Evolutionary conservation across 2,888 invertebrate genomes (phyloP).

Genomic region (Pecten maximus): DNA sequence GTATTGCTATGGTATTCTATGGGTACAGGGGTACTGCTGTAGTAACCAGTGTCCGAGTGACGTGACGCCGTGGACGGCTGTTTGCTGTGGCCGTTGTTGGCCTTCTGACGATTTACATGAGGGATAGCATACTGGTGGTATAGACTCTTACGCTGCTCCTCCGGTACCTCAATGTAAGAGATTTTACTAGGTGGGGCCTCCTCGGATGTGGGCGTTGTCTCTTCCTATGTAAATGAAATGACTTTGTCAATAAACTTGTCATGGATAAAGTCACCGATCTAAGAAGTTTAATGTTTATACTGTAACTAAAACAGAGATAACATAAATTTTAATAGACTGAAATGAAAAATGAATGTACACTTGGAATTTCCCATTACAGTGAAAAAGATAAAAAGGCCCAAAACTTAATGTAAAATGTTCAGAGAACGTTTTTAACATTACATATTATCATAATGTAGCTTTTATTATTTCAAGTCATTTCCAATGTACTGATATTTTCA

Average conservation of each 20-base stretch:
- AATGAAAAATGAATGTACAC: too few relatives aligned
- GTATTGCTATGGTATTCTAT: constrained; percentile 62
- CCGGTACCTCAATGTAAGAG: constrained; percentile 73
- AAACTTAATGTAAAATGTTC: too few relatives aligned
- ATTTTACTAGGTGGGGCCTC: constrained; percentile 68
- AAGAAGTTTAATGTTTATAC: too few relatives aligned
- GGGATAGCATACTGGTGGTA: constrained; percentile 54
- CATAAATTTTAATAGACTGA: too few relatives aligned
- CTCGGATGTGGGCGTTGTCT: constrained; percentile 53
- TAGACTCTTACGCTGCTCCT: constrained; percentile 44
- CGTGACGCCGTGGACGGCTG: constrained; percentile 56
- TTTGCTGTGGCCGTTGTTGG: constrained; percentile 58
- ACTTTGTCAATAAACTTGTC: background rate
- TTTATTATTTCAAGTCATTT: too few relatives aligned
- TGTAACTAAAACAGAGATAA: too few relatives aligned
- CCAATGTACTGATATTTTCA: too few relatives aligned
- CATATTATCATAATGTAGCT: too few relatives aligned
- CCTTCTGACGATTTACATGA: constrained; percentile 67
- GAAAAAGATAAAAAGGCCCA: too few relatives aligned
- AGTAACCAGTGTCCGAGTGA: constrained; percentile 66
- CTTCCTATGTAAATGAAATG: constrained; percentile 56
- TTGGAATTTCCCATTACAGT: too few relatives aligned
- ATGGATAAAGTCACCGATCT: too few relatives aligned
- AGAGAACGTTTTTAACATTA: too few relatives aligned
- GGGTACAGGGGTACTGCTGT: constrained; percentile 76